Evolutionary conservation across 2,797 vertebrate genomes (phyloP).

Genomic region (Sebastes itinus): DNA sequence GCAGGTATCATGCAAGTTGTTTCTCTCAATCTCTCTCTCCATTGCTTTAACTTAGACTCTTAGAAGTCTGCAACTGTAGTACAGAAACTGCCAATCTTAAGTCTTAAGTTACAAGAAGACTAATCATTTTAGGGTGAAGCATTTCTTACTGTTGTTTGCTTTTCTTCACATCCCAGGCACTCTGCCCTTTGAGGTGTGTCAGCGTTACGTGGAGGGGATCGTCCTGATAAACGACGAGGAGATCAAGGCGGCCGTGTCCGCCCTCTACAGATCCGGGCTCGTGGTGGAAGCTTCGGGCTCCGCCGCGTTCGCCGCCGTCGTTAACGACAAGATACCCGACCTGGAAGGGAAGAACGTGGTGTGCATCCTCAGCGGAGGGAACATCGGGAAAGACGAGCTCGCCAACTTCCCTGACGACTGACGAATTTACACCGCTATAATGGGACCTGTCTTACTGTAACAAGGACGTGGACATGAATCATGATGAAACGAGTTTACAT

Average conservation of each 20-base stretch:
- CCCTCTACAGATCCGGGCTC: constrained; percentile 78
- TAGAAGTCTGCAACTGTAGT: too few species aligned
- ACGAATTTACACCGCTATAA: constrained; percentile 1
- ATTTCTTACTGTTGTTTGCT: not conserved
- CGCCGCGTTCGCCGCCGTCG: constrained; percentile 80
- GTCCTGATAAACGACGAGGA: constrained; percentile 82
- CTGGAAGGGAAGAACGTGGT: constrained; percentile 75
- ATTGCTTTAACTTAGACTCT: not conserved
- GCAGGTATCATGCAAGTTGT: constrained; percentile 69
- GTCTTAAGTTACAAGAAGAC: accelerated
- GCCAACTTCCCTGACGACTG: constrained; percentile 66
- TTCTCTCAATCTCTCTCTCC: not conserved
- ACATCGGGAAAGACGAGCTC: constrained; percentile 83
- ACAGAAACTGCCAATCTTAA: too few species aligned
- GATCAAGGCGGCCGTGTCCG: constrained; percentile 76
- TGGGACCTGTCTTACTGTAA: too few species aligned
- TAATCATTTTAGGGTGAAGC: not conserved
- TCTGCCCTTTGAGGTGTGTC: constrained; percentile 78
- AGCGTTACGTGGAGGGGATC: constrained; percentile 77
- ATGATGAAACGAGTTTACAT: not conserved
- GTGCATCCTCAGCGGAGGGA: constrained; percentile 82
- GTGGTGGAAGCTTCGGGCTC: constrained; percentile 83
- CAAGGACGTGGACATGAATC: not conserved
- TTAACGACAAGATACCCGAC: constrained; percentile 73
- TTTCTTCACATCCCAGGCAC: constrained; percentile 58